A percentile compares a stretch with the other conserved stretches of the same genome.
These are phyloP conservation scores for Aproaerema taeniolella DNA, from an alignment of 2,888 invertebrate genomes.

Conservation along the genomic window DNA sequence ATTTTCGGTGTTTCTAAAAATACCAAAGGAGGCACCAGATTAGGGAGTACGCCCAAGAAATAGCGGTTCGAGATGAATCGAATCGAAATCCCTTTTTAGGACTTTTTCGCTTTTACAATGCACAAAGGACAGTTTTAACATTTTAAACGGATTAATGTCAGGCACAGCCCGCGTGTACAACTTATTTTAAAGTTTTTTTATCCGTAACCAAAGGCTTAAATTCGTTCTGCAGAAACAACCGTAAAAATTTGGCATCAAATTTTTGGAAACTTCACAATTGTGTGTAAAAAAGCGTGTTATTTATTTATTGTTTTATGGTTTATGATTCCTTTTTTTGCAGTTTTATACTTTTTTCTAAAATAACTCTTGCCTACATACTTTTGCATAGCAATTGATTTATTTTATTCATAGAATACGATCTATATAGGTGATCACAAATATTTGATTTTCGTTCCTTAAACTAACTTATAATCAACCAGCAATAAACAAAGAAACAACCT, in stretches of 20 bases:
- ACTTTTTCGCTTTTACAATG: slow-evolving; percentile 25
- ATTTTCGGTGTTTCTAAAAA: slow-evolving; percentile 15
- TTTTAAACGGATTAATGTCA: slow-evolving; percentile 50
- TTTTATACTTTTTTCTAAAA: background rate
- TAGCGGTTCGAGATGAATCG: slow-evolving; percentile 22
- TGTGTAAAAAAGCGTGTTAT: background rate
- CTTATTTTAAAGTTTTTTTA: slow-evolving; percentile 31
- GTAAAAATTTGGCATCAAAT: slow-evolving; percentile 18
- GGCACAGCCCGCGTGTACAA: slow-evolving; percentile 25
- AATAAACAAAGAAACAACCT: too few relatives aligned
- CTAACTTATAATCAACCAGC: too few relatives aligned
- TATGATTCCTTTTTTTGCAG: background rate
- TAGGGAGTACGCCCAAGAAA: slow-evolving; percentile 25
- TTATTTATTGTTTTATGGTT: background rate
- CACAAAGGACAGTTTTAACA: slow-evolving; percentile 39
- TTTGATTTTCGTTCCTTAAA: too few relatives aligned
- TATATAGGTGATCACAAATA: too few relatives aligned
- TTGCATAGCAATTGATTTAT: too few relatives aligned
- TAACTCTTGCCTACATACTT: background rate
- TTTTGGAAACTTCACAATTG: too few relatives aligned
- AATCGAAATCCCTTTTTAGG: slow-evolving; percentile 27
- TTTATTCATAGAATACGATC: too few relatives aligned
- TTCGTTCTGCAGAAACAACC: slow-evolving; percentile 19
- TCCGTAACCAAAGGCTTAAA: slow-evolving; percentile 30
- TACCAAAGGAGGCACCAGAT: slow-evolving; percentile 28